Percentiles rank a stretch among this genome's conserved stretches.
phyloP scores from a whole-genome alignment of 2,113 vertebrate species.

The Cheirogaleus medius region DNA sequence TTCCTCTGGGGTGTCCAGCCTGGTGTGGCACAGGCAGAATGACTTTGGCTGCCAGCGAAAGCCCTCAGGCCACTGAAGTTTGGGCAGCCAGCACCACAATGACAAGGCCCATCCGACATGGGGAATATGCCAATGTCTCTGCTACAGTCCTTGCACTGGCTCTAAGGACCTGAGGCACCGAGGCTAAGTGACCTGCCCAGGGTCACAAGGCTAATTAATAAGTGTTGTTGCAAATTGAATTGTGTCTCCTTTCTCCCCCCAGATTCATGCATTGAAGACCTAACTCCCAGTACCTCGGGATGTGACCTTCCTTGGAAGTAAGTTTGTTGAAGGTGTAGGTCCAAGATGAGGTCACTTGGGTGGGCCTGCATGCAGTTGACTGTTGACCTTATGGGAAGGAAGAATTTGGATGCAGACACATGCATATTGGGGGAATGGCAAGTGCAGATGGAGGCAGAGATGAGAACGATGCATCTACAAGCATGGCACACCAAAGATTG shows the following conservation, averaged over 20 bases:
- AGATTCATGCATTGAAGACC: background rate
- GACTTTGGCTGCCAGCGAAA: background rate
- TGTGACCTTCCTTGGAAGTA: background rate
- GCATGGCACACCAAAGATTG: background rate
- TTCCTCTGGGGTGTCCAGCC: background rate
- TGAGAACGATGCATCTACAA: background rate
- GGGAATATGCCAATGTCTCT: background rate
- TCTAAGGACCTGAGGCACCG: background rate
- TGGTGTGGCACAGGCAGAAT: background rate
- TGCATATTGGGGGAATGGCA: background rate
- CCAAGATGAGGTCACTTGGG: background rate
- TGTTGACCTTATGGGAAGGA: background rate
- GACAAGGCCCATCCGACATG: background rate
- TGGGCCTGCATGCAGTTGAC: background rate
- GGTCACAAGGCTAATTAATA: background rate
- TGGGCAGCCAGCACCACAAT: background rate
- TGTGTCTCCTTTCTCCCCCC: background rate
- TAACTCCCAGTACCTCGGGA: background rate
- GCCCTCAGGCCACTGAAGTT: background rate
- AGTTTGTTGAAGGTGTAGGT: background rate
- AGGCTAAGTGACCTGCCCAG: background rate
- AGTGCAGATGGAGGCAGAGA: background rate
- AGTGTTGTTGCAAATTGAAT: background rate
- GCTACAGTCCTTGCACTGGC: fast-evolving
- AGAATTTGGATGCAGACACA: background rate